Evolutionary conservation across 2,888 invertebrate species (phyloP), one percentile per base, ranked within the genome.

Genomic region (Geotrupes spiniger): DNA sequence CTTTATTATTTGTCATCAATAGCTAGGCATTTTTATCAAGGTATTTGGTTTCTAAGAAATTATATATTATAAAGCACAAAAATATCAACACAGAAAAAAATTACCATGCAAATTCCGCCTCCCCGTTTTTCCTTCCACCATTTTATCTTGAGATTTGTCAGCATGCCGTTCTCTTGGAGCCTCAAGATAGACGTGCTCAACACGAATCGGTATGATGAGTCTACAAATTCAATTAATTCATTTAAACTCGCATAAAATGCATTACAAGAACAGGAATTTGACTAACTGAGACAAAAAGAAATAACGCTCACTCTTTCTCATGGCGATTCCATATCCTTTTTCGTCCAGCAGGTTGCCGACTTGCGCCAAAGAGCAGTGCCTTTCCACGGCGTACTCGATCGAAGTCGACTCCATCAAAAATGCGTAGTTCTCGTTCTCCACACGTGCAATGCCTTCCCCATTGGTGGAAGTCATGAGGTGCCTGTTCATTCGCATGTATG

Each of bases 81-180:
- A n/a, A 12, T 9, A 6, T 2, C 31, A 12, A 31, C 29, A 29
- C 1, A 2, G 5, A 14, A 16, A 10, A 17, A 8, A 38, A 29
- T 11, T 37, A 46, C 51, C 14, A 38, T 31, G 17, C 49, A 49
- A 15, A 15, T 29, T n/a, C 85, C 85, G 27, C 86, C 87, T 10
- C 85, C 89, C 54, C 86, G 77, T 71, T 84, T 85, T 72, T 90
- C 87, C 66, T 87, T 85, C 94, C 94, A 95, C 94, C 94, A 95
- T 66, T 85, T 86, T 48, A 84, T 82, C 74, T 92, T 91, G 74
- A 94, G 78, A 59, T 80, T 78, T 12, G 83, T 83, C 50, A 95
- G 78, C 52, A 79, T 77, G 14, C 93, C 92, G 46, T 81, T 81
- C 74, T 95, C 94, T 76, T 94, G 93, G 46, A 95, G 76, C 66